Evolutionary conservation across 2,888 invertebrate genomes (phyloP).

Genomic region (Pandemis corylana): DNA sequence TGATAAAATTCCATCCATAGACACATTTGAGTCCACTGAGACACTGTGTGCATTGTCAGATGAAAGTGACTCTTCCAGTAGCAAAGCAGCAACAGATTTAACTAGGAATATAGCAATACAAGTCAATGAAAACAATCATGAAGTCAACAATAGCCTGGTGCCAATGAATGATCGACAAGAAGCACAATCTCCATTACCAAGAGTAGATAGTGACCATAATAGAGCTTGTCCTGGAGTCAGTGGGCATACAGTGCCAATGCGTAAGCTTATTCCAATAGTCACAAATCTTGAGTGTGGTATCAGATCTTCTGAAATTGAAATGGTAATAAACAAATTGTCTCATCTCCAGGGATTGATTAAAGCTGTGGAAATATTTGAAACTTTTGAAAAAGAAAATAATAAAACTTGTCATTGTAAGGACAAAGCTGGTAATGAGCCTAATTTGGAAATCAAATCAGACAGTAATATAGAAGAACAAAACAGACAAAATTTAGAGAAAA

Average conservation of each 20-base stretch:
- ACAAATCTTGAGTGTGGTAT: constrained; percentile 10
- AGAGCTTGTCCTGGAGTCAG: constrained; percentile 46
- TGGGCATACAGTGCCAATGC: constrained; percentile 60
- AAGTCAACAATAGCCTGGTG: neutral
- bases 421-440: neutral
- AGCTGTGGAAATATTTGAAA: constrained; percentile 11
- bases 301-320: constrained; percentile 20
- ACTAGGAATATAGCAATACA: constrained; percentile 21
- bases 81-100: neutral
- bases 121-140: constrained; percentile 9
- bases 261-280: constrained; percentile 25
- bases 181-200: constrained; percentile 15
- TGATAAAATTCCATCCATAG: neutral
- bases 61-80: constrained; percentile 56
- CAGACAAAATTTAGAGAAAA: constrained; percentile 48
- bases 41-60: constrained; percentile 73
- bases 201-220: constrained; percentile 17
- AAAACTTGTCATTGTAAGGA: constrained; percentile 13
- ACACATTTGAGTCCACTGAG: constrained; percentile 42
- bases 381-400: constrained; percentile 14
- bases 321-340: constrained; percentile 20
- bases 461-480: constrained; percentile 37
- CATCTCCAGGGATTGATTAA: constrained; percentile 21
- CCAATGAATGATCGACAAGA: neutral
- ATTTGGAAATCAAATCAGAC: neutral